Evolutionary conservation across 2,113 vertebrate species (phyloP), one percentile per base, ranked within the genome.

Genomic region (Emydura subglobosa): DNA sequence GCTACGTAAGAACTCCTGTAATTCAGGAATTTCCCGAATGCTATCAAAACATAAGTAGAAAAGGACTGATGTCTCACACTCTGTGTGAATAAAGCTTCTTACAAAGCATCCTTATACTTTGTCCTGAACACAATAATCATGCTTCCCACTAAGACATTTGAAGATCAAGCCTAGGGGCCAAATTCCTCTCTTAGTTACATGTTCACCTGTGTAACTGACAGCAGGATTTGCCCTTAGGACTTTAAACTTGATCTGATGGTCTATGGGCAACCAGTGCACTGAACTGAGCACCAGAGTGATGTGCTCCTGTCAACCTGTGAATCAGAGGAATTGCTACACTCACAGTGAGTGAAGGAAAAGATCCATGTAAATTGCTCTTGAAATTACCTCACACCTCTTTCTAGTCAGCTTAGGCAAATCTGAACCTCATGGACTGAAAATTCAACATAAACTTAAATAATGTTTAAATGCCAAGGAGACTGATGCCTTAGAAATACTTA

Each of bases 191-290:
- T 97, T 94, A 94, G 94, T 91, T 97, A 93, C 95, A 97, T 95
- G 93, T 97, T 97, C 97, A 97, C 97, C 97, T 97, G 95, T 97
- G 97, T 97, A 97, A 95, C 94, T 97, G 97, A 97, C 96, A 97
- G 96, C 92, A 97, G 97, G 96, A 97, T 95, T 97, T 98, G 96
- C 97, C 97, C 96, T 97, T 96, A 97, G 97, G 96, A 97, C 97
- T 97, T 95, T 96, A 95, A 97, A 98, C 95, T 97, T 97, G 96
- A 98, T 97, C 97, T 96, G 87, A 95, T 97, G 87, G 95, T 97
- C 94, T 83, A 96, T 96, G 97, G 97, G 93, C 96, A 97, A 95
- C 88, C 96, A 74, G 1, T 94, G 96, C 94, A 89, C 96, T 97
- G 95, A 97, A 97, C 97, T 95, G 93, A 97, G 96, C 95, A 95